Evolutionary conservation across 1,140 invertebrate species (phyloP).

Genomic region (Vanessa atalanta): DNA sequence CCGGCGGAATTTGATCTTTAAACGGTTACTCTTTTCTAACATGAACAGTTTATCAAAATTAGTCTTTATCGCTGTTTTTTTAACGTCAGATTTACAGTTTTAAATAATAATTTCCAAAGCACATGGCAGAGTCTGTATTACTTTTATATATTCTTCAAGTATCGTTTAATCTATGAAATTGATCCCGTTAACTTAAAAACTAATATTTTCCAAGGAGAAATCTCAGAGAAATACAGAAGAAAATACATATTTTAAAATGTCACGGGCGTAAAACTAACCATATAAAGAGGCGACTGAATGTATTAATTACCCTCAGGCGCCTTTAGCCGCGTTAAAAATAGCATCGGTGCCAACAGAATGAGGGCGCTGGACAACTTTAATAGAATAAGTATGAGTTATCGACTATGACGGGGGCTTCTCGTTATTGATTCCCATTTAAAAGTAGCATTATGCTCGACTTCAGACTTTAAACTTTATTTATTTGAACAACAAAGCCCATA

Average conservation of each 20-base stretch:
- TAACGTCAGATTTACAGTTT: too few relatives aligned
- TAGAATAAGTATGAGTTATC: slow-evolving; percentile 47
- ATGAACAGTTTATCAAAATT: too few relatives aligned
- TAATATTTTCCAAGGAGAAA: not conserved
- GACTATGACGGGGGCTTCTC: slow-evolving; percentile 19
- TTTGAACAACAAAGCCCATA: not conserved
- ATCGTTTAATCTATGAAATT: too few relatives aligned
- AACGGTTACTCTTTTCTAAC: too few relatives aligned
- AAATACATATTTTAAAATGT: slow-evolving; percentile 12
- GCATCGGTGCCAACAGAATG: slow-evolving; percentile 45
- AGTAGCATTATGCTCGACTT: slow-evolving; percentile 1
- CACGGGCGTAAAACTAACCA: slow-evolving; percentile 9
- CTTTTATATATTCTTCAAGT: too few relatives aligned
- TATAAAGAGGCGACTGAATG: slow-evolving; percentile 35
- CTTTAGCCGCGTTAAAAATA: slow-evolving; percentile 43
- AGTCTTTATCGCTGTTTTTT: too few relatives aligned
- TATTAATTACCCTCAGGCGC: slow-evolving; percentile 45
- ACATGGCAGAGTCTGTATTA: too few relatives aligned
- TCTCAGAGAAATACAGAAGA: not conserved
- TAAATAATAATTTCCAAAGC: too few relatives aligned
- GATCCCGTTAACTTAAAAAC: not conserved
- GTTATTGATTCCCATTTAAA: slow-evolving; percentile 14
- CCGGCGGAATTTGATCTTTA: too few relatives aligned
- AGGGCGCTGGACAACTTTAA: slow-evolving; percentile 44
- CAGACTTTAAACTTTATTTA: not conserved